phyloP scores from a whole-genome alignment of 1,140 invertebrate species.

The Antheraea pernyi region DNA sequence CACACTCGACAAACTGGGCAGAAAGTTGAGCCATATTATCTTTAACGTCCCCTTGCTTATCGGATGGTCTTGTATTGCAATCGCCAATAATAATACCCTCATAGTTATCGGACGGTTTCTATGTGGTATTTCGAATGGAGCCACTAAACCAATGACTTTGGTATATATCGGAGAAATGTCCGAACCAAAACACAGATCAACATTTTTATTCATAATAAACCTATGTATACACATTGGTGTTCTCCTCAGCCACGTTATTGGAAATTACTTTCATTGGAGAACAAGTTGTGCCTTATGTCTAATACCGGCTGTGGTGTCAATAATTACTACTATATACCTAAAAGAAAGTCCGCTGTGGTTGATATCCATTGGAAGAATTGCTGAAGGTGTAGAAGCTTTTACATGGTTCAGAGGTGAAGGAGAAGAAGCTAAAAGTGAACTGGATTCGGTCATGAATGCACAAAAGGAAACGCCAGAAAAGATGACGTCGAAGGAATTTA shows the following conservation, averaged over 20 bases:
- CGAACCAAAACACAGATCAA: constrained; percentile 64
- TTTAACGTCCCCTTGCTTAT: constrained; percentile 76
- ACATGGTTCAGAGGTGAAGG: constrained; percentile 38
- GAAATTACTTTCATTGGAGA: constrained; percentile 59
- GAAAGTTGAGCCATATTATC: constrained; percentile 78
- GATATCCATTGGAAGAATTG: constrained; percentile 40
- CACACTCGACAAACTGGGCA: constrained; percentile 81
- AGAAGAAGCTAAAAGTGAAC: constrained; percentile 35
- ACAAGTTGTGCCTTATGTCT: constrained; percentile 32
- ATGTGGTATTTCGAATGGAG: constrained; percentile 75
- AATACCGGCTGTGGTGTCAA: constrained; percentile 26
- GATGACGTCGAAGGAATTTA: constrained; percentile 24
- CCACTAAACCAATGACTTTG: constrained; percentile 49
- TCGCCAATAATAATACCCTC: constrained; percentile 53
- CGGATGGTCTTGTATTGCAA: constrained; percentile 80
- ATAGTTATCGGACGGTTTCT: constrained; percentile 81
- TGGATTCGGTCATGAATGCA: constrained; percentile 34
- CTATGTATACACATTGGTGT: constrained; percentile 43
- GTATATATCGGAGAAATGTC: constrained; percentile 74
- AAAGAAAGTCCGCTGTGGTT: constrained; percentile 55
- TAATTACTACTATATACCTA: constrained; percentile 29
- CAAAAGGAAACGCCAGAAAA: constrained; percentile 26
- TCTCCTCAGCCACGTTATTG: constrained; percentile 16
- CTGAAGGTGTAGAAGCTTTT: constrained; percentile 39
- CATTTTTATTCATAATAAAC: constrained; percentile 64